These are phyloP conservation scores for Paramuricea clavata DNA, from an alignment of 92 coral and sea anemone species.

Conservation along the genomic window DNA sequence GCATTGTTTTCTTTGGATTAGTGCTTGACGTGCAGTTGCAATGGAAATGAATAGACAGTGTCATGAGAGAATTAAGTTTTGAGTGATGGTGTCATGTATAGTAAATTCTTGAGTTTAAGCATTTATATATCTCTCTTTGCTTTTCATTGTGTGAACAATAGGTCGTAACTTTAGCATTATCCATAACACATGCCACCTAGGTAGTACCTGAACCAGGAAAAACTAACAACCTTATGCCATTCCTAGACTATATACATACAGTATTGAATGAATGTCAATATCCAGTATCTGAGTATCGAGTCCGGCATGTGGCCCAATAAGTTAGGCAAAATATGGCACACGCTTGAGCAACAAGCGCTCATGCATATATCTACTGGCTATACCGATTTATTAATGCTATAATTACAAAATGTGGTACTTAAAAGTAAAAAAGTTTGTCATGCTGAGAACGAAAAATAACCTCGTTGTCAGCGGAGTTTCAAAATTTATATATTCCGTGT, in stretches of 20 bases:
- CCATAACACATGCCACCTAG: slow-evolving; percentile 18
- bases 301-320: too few relatives aligned
- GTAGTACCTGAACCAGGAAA: not conserved
- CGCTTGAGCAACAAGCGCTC: not conserved
- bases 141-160: slow-evolving; percentile 19
- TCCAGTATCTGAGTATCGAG: too few relatives aligned
- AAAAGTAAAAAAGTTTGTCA: too few relatives aligned
- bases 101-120: not conserved
- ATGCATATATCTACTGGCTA: too few relatives aligned
- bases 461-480: too few relatives aligned
- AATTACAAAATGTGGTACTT: too few relatives aligned
- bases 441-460: too few relatives aligned
- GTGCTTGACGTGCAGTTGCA: not conserved
- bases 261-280: too few relatives aligned
- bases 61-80: not conserved
- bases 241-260: not conserved
- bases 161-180: slow-evolving; percentile 15
- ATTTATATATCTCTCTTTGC: not conserved
- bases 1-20: not conserved
- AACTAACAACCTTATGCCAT: not conserved
- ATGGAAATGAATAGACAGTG: not conserved
- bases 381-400: too few relatives aligned
- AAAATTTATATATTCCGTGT: too few relatives aligned
- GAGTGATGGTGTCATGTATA: not conserved
- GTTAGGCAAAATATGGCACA: not conserved